Conservation (phyloP, 2,888 invertebrate species). For the Syrphus vitripennis region DNA sequence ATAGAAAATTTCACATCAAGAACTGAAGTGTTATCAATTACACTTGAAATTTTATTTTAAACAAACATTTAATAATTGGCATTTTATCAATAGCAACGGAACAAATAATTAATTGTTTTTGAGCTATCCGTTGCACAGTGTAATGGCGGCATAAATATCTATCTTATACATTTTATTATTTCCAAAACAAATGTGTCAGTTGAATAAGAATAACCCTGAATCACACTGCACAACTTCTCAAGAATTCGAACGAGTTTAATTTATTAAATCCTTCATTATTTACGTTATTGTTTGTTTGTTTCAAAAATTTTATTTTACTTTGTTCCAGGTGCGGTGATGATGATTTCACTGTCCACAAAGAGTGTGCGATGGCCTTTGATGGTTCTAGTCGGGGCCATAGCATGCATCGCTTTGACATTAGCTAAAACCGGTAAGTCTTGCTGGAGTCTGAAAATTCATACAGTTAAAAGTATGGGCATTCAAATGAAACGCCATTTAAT, state of each 20-base stretch:
- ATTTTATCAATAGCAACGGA: too few relatives aligned
- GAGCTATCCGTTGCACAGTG: too few relatives aligned
- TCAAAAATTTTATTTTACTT: neutral
- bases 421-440: constrained; percentile 63
- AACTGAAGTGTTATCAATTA: too few relatives aligned
- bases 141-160: too few relatives aligned
- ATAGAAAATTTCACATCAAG: too few relatives aligned
- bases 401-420: constrained; percentile 54
- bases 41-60: too few relatives aligned
- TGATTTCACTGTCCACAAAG: constrained; percentile 60
- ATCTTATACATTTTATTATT: too few relatives aligned
- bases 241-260: constrained; percentile 12
- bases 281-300: constrained; percentile 5
- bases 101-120: too few relatives aligned
- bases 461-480: neutral
- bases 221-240: constrained; percentile 9
- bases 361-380: constrained; percentile 60
- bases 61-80: too few relatives aligned
- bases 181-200: neutral
- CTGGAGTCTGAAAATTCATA: neutral
- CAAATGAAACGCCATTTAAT: constrained; percentile 18
- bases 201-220: neutral
- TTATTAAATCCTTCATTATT: neutral
- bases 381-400: constrained; percentile 54
- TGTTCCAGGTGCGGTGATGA: constrained; percentile 17